These are phyloP conservation scores for Misgurnus mizolepis DNA, from an alignment of 2,113 vertebrate species.

Conservation along the genomic window DNA sequence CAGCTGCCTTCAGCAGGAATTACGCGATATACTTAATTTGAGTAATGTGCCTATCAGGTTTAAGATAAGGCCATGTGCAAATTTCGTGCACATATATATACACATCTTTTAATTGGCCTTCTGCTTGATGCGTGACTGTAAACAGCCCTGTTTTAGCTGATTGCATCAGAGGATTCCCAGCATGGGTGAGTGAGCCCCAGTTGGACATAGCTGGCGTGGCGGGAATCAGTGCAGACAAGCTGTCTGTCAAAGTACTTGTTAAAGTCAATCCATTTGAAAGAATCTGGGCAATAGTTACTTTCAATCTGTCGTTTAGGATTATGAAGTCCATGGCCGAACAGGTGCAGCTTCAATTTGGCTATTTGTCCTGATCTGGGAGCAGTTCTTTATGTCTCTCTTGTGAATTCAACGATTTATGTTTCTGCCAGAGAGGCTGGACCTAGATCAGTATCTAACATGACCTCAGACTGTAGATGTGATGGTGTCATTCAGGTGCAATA, in stretches of 20 bases:
- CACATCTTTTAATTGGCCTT: constrained; percentile 68
- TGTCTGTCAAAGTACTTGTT: constrained; percentile 43
- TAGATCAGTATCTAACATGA: background rate
- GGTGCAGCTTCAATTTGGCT: constrained; percentile 13
- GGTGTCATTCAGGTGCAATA: background rate
- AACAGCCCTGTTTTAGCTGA: constrained; percentile 70
- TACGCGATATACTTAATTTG: constrained; percentile 9
- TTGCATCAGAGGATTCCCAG: constrained; percentile 75
- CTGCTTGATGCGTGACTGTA: constrained; percentile 59
- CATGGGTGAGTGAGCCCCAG: constrained; percentile 65
- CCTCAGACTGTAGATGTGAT: background rate
- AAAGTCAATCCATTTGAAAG: constrained; percentile 24
- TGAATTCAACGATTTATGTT: background rate
- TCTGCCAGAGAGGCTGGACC: background rate
- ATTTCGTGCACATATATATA: constrained; percentile 63
- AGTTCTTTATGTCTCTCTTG: constrained; percentile 9
- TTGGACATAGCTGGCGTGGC: constrained; percentile 62
- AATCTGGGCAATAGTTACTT: constrained; percentile 29
- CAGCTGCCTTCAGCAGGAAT: background rate
- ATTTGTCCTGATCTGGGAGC: background rate
- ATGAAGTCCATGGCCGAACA: constrained; percentile 27
- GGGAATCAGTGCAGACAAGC: constrained; percentile 56
- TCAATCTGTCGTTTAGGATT: constrained; percentile 47
- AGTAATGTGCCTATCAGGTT: constrained; percentile 52
- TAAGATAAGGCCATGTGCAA: constrained; percentile 59